Percentiles rank a stretch among this genome's conserved stretches.
phyloP scores from a whole-genome alignment of 1,140 invertebrate species.

The Rhyacophila brunnea region DNA sequence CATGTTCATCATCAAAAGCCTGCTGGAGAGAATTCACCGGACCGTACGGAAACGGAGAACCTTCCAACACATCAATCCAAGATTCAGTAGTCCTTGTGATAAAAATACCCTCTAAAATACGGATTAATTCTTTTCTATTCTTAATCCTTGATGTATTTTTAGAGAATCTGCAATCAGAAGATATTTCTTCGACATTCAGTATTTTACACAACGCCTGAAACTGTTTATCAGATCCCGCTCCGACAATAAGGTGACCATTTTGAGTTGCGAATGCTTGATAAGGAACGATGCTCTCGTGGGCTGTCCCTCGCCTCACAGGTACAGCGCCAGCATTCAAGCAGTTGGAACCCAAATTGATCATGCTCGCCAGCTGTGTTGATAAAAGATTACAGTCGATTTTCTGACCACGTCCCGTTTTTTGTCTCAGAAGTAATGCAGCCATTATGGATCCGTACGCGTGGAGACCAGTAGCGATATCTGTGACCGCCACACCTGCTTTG shows the following conservation, averaged over 20 bases:
- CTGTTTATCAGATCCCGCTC: constrained; percentile 77
- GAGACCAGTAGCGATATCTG: constrained; percentile 88
- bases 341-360: constrained; percentile 89
- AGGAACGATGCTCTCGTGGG: constrained; percentile 92
- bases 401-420: constrained; percentile 79
- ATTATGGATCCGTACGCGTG: constrained; percentile 95
- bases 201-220: constrained; percentile 69
- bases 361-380: constrained; percentile 83
- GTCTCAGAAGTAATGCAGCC: constrained; percentile 80
- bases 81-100: constrained; percentile 67
- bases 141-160: constrained; percentile 74
- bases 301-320: constrained; percentile 80
- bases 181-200: constrained; percentile 63
- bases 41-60: constrained; percentile 80
- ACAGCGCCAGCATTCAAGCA: constrained; percentile 85
- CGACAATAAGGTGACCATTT: constrained; percentile 82
- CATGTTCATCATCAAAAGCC: constrained; percentile 86
- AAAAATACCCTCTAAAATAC: constrained; percentile 64
- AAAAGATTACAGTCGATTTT: constrained; percentile 94
- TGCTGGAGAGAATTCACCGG: constrained; percentile 84
- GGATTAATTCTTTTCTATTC: constrained; percentile 70
- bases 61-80: constrained; percentile 75
- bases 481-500: constrained; percentile 91
- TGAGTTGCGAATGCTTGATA: constrained; percentile 85
- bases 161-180: constrained; percentile 63